Base-by-base conservation (phyloP, 2,113 vertebrate species). In the Bambusicola thoracicus region DNA sequence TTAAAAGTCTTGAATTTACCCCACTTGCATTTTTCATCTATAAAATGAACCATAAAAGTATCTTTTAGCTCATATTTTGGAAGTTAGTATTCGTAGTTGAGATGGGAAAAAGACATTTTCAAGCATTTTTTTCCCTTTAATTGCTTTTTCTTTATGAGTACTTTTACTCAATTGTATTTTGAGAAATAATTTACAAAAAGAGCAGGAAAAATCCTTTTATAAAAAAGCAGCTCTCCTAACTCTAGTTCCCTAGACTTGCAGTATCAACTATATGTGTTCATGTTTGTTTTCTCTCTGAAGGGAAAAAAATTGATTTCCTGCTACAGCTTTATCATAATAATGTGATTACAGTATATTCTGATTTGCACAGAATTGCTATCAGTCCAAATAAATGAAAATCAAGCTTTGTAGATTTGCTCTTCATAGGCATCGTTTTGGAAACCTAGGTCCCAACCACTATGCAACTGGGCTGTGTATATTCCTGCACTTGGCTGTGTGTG, bases 331-430 rank as follows among this genome's bases (percentile, higher is more conserved):
- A 2, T 62, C 6, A 13, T 19, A n/a, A 36, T 21, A 56, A 67
- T 0, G 1, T 13, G 70, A 32, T 46, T 90, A 40, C 6, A 32
- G 5, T 34, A 8, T 3, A 10, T 41, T 73, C 73, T 32, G 18
- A 7, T 22, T 72, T 78, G 41, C 0, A 0, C 8, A 4, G 30
- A 18, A 5, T 40, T 44, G 10, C 66, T 66, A n/a, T 4, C 6
- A 20, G 27, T 43, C 40, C 17, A 3, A 58, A 11, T 55, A 43
- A 15, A 1, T 75, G 51, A 16, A 78, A 84, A 32, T 38, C 38
- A 44, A 63, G 41, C 17, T 63, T 29, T 41, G 38, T 29, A 5
- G 25, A 9, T 73, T 51, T 56, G 12, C 5, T 55, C 6, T n/a
- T 80, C 16, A 6, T 1, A 13, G 15, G 2, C 12, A 21, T 21